Base-by-base conservation (phyloP, 2,113 vertebrate genomes). In the Chaenocephalus aceratus region DNA sequence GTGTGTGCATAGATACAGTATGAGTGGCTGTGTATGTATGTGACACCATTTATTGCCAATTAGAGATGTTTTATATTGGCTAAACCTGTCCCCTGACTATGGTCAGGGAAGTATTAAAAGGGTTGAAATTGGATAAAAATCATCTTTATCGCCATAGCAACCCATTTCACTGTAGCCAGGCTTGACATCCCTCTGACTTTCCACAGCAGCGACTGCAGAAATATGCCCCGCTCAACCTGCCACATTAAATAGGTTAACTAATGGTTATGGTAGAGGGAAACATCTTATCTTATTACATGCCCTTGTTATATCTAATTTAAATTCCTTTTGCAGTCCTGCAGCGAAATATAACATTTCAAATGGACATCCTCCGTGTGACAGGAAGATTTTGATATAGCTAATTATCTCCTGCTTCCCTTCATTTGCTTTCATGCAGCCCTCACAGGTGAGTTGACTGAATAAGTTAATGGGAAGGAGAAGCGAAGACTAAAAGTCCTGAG, bases 241-340 rank as follows among this genome's bases (percentile, higher is more conserved):
- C 89, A 87, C 80, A 87, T 92, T 90, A 90, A 92, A 92, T 84
- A 86, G 90, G 86, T 90, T 92, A 92, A 91, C 84, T 91, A 91
- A 90, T 86, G 84, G 88, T 89, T 88, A 85, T 67, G 81, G 79
- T 77, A 30, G 72, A 58, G 52, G 86, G 52, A 69, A 44, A 85
- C 92, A 88, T 62, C 73, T 63, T 84, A 84, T 88, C 86, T 80
- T 91, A 91, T 92, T 91, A 91, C 85, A 89, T 91, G 74, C 78
- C 85, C 86, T 84, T 85, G 82, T 89, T 91, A 83, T 84, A 81
- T 76, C 87, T 84, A 73, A 90, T 92, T 91, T 89, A 85, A 90
- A 91, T 91, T 90, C 84, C 74, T 77, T 80, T 73, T 66, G 78
- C 75, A 64, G 80, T 77, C 75, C 79, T 77, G 82, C 76, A 59